Evolutionary conservation across 1,140 invertebrate species (phyloP).

Genomic region (Druon quercuslanigerum): DNA sequence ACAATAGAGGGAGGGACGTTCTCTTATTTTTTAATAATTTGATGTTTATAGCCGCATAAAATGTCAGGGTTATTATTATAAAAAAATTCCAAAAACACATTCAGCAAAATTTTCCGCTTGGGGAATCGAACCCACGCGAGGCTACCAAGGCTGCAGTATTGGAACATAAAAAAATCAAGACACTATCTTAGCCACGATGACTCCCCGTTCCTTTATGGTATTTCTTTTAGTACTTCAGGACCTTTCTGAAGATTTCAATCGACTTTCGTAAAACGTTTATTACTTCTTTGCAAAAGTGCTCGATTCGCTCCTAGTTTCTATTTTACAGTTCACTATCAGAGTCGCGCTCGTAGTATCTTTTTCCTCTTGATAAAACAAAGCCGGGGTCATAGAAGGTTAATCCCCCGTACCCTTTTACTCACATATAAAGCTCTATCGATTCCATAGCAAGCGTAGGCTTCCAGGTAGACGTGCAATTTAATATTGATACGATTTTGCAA

Average conservation of each 20-base stretch:
- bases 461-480: not conserved
- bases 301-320: not conserved
- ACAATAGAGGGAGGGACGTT: no score
- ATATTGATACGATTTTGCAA: conserved; percentile 16
- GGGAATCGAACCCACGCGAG: no score
- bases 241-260: not conserved
- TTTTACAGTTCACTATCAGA: not conserved
- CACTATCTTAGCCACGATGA: no score
- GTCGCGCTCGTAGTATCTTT: conserved; percentile 1
- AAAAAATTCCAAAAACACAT: no score
- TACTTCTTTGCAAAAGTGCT: not conserved
- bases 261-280: not conserved
- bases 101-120: no score
- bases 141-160: no score
- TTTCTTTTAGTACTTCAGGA: not conserved
- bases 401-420: conserved; percentile 16
- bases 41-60: no score
- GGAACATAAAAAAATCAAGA: no score
- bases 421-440: conserved; percentile 16
- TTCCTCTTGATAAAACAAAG: conserved; percentile 11
- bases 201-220: no score
- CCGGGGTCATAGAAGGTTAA: conserved; percentile 25
- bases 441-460: conserved; percentile 3
- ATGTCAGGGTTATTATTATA: no score
- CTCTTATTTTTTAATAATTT: no score